Base-by-base conservation (phyloP, 2,797 vertebrate species). In the Danio tinwini region DNA sequence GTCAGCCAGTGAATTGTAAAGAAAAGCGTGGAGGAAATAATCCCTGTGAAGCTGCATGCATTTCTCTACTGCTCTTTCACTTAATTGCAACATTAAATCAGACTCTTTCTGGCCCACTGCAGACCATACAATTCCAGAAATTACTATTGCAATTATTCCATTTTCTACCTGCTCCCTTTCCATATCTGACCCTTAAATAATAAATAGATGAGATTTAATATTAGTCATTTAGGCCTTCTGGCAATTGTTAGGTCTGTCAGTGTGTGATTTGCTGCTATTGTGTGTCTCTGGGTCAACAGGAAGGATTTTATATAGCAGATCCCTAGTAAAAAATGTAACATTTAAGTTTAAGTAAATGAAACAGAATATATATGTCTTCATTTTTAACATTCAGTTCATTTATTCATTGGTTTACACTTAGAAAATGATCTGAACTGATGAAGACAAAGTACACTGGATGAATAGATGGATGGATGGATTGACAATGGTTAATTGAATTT, bases 51-150 rank as follows among this genome's bases (percentile, higher is more conserved):
- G 78, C 80, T 16, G 65, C 53, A 80, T 50, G 39, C 69, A 29
- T 50, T 39, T 29, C 29, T 78, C 65, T 74, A 17, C 77, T 52
- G 56, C 76, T 82, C 11, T 10, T 47, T 84, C 71, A 29, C 53
- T 85, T 83, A 85, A 69, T 86, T 67, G 76, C 39, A 29, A 29
- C 78, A 77, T 74, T 70, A 76, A 79, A 68, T 44, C 10, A 0
- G 49, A 6, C 53, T 21, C 17, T 74, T 77, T 78, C 71, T 71
- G 47, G 13, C 5, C 59, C 42, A 29, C 67, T 77, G 16, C 69
- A 8, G 37, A 53, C 62, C 39, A 75, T 52, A 72, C 44, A 45
- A 78, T 78, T 62, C 19, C 47, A 39, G 39, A 16, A 55, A 79
- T 71, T 19, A 64, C 17, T 10, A 5, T 9, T 10, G 3, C 59